Conservation (phyloP, 1,140 invertebrate genomes). For the Drosophila ogumai region DNA sequence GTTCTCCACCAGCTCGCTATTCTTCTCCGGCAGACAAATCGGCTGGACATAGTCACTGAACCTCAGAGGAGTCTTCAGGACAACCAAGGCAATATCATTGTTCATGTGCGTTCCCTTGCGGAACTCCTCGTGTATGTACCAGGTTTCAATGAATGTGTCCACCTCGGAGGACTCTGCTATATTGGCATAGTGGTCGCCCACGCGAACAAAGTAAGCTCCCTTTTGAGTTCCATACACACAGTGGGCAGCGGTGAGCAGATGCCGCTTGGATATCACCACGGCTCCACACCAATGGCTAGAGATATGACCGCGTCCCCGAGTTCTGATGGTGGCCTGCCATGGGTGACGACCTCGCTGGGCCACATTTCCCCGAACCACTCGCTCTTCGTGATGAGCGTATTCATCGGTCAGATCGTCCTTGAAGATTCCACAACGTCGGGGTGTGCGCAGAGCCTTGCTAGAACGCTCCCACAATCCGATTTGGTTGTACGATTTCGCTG, state of each 20-base stretch:
- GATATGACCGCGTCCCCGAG: conserved; percentile 86
- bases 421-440: conserved; percentile 73
- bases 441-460: conserved; percentile 61
- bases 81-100: conserved; percentile 91
- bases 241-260: conserved; percentile 92
- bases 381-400: conserved; percentile 84
- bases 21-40: conserved; percentile 89
- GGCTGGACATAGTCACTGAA: conserved; percentile 90
- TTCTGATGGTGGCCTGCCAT: conserved; percentile 92
- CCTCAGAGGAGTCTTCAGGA: conserved; percentile 88
- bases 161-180: conserved; percentile 88
- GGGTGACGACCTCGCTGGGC: conserved; percentile 89
- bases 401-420: conserved; percentile 69
- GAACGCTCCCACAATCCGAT: conserved; percentile 75
- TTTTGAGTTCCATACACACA: conserved; percentile 90
- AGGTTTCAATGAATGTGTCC: conserved; percentile 89
- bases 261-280: conserved; percentile 89
- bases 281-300: conserved; percentile 92
- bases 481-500: conserved; percentile 33
- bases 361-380: conserved; percentile 87
- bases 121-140: conserved; percentile 89
- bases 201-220: conserved; percentile 88
- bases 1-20: conserved; percentile 86
- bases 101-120: conserved; percentile 88
- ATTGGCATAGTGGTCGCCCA: conserved; percentile 90